Evolutionary conservation across 1,140 invertebrate genomes (phyloP).

Genomic region (Chionoecetes opilio): DNA sequence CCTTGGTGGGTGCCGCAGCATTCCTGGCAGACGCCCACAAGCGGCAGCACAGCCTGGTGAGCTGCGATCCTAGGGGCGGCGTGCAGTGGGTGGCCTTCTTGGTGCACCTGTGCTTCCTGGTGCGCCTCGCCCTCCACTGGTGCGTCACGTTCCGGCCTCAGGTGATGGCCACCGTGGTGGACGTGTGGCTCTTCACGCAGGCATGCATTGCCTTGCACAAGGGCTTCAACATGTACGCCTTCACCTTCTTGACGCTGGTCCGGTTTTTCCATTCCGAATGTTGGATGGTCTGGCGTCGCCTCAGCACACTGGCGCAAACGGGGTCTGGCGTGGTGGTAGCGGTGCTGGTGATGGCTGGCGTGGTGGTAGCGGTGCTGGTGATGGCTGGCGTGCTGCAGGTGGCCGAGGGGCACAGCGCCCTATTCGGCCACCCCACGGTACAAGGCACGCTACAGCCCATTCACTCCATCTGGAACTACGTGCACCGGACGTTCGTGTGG

Average conservation of each 20-base stretch:
- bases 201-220: background rate
- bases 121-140: conserved; percentile 32
- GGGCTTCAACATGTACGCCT: background rate
- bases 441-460: background rate
- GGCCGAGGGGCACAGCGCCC: background rate
- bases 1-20: background rate
- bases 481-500: background rate
- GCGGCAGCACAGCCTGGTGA: background rate
- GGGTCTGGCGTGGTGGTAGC: background rate
- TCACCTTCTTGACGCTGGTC: background rate
- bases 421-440: background rate
- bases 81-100: conserved; percentile 10
- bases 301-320: background rate
- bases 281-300: no score
- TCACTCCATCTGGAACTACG: background rate
- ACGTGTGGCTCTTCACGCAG: conserved; percentile 37
- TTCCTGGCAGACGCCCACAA: conserved; percentile 33
- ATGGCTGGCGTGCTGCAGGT: background rate
- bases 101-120: conserved; percentile 31
- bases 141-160: conserved; percentile 13
- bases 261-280: no score
- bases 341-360: no score
- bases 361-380: background rate
- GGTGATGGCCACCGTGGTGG: conserved; percentile 25
- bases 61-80: background rate